Evolutionary conservation across 2,888 invertebrate genomes (phyloP).

Genomic region (Lamproptera curius): DNA sequence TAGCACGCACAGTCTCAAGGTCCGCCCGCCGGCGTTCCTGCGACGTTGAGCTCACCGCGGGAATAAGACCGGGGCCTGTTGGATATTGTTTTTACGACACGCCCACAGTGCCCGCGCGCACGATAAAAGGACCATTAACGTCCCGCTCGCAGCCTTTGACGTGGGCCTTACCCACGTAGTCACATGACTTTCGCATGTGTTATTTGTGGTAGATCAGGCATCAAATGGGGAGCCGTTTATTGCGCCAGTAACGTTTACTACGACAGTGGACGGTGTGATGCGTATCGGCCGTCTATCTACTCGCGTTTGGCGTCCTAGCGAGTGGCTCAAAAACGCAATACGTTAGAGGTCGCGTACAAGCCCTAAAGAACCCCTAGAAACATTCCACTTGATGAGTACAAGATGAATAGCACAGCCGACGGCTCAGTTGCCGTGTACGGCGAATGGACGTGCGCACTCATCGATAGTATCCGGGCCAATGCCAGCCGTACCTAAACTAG

Average conservation of each 20-base stretch:
- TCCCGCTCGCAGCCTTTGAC: conserved; percentile 41
- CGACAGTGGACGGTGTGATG: background rate
- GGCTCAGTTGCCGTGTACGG: conserved; percentile 33
- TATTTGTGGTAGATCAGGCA: conserved; percentile 50
- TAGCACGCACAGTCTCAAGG: conserved; percentile 29
- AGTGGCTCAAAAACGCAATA: background rate
- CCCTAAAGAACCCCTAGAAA: conserved; percentile 16
- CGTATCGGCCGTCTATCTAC: background rate
- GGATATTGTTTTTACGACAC: conserved; percentile 57
- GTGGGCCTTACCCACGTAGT: conserved; percentile 45
- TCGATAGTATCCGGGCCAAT: conserved; percentile 75
- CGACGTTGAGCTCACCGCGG: conserved; percentile 46
- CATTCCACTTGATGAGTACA: conserved; percentile 24
- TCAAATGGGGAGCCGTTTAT: conserved; percentile 25
- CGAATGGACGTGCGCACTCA: conserved; percentile 66
- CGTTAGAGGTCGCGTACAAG: background rate
- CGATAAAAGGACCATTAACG: conserved; percentile 57
- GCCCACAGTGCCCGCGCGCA: conserved; percentile 49
- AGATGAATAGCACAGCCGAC: conserved; percentile 16
- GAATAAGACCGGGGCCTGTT: conserved; percentile 49
- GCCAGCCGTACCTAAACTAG: conserved; percentile 76
- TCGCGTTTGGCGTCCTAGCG: too few relatives aligned
- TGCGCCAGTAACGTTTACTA: background rate
- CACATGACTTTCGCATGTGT: conserved; percentile 45
- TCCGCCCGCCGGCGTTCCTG: conserved; percentile 38